phyloP scores from a whole-genome alignment of 2,113 vertebrate genomes.

The Orycteropus afer region DNA sequence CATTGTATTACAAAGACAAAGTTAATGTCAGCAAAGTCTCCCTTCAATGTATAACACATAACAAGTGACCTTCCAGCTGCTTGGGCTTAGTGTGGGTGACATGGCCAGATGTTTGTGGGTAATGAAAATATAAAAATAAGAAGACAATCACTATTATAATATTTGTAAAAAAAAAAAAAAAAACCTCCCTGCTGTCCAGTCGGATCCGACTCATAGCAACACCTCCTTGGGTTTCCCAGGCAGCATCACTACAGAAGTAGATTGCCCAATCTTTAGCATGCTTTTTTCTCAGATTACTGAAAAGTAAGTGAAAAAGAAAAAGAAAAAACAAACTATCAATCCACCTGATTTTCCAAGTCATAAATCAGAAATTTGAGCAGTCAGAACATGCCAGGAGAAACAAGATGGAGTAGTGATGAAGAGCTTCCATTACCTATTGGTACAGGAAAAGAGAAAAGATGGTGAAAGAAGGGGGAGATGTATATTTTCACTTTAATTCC shows the following conservation, averaged over 20 bases:
- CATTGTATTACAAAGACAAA: conserved; percentile 52
- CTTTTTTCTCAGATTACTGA: background rate
- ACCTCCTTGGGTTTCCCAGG: no score
- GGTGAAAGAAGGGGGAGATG: background rate
- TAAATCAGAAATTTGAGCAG: background rate
- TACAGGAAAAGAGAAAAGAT: background rate
- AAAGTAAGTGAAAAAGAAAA: background rate
- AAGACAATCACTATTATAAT: background rate
- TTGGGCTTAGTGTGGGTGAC: background rate
- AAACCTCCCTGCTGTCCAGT: no score
- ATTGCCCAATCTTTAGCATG: no score
- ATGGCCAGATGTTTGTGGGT: background rate
- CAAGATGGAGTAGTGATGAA: background rate
- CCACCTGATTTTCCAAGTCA: background rate
- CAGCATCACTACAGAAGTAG: no score
- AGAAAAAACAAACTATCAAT: background rate
- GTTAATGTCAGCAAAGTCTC: conserved; percentile 31
- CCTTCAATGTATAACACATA: background rate
- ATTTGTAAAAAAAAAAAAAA: background rate
- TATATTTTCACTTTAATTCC: background rate
- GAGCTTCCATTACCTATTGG: background rate
- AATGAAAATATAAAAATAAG: background rate
- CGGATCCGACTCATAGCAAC: no score
- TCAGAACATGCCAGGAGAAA: background rate
- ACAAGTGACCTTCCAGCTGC: background rate